Evolutionary conservation across 2,797 vertebrate species (phyloP).

Genomic region (Brotula barbata): DNA sequence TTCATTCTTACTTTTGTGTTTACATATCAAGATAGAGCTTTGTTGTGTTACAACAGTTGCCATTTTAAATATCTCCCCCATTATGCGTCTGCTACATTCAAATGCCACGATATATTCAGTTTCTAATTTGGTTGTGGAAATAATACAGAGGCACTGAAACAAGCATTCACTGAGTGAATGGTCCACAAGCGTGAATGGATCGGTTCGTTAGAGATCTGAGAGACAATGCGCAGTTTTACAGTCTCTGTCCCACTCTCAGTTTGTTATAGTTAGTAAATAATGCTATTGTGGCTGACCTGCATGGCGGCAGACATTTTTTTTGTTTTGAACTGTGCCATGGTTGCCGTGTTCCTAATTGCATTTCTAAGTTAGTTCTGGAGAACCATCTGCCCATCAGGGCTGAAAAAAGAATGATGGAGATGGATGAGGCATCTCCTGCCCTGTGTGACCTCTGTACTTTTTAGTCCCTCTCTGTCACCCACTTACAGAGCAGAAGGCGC

Average conservation of each 20-base stretch:
- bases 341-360: conserved; percentile 22
- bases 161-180: no score
- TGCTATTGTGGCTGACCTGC: conserved; percentile 8
- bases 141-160: no score
- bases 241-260: background rate
- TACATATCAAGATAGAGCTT: no score
- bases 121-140: no score
- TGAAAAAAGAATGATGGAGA: conserved; percentile 20
- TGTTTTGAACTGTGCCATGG: background rate
- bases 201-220: background rate
- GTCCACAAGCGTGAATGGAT: background rate
- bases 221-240: conserved; percentile 1
- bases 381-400: conserved; percentile 20
- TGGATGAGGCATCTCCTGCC: conserved; percentile 25
- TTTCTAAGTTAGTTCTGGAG: conserved; percentile 16
- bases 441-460: conserved; percentile 30
- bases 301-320: conserved; percentile 15
- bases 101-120: no score
- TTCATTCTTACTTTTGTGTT: no score
- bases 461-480: conserved; percentile 8
- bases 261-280: background rate
- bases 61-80: no score
- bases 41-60: no score
- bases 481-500: conserved; percentile 16
- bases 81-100: no score